Evolutionary conservation across 2,113 vertebrate species (phyloP).

Genomic region (Xenotilapia leptura): DNA sequence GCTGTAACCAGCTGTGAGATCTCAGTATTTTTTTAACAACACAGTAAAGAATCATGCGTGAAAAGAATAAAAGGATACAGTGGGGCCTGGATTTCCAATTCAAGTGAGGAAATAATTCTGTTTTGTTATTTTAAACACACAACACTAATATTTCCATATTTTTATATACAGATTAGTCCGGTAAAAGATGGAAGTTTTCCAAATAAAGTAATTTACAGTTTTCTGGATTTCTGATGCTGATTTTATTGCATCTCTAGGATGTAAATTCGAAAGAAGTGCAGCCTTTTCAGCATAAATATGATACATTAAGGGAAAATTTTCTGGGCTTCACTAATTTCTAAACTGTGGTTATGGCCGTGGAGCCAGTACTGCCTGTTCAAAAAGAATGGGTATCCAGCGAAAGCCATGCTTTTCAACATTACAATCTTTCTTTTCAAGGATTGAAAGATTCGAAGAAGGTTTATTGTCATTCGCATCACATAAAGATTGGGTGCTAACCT

Average conservation of each 20-base stretch:
- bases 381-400: rapidly evolving
- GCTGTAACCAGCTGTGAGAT: background rate
- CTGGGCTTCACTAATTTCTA: background rate
- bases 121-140: background rate
- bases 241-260: background rate
- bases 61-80: background rate
- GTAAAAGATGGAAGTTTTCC: background rate
- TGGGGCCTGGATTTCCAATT: background rate
- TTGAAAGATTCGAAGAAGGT: rapidly evolving
- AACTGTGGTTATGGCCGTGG: background rate
- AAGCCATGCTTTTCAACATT: rapidly evolving
- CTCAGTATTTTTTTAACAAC: background rate
- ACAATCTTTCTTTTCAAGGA: background rate
- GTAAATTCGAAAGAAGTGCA: rapidly evolving
- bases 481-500: background rate
- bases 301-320: background rate
- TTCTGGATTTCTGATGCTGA: rapidly evolving
- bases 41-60: background rate
- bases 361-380: background rate
- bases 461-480: background rate
- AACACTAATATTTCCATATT: background rate
- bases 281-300: background rate
- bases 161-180: background rate
- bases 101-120: background rate
- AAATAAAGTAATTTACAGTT: background rate